Percentiles rank a stretch among this genome's conserved stretches.
phyloP scores from a whole-genome alignment of 1,140 invertebrate genomes.

The Eupeodes corollae region DNA sequence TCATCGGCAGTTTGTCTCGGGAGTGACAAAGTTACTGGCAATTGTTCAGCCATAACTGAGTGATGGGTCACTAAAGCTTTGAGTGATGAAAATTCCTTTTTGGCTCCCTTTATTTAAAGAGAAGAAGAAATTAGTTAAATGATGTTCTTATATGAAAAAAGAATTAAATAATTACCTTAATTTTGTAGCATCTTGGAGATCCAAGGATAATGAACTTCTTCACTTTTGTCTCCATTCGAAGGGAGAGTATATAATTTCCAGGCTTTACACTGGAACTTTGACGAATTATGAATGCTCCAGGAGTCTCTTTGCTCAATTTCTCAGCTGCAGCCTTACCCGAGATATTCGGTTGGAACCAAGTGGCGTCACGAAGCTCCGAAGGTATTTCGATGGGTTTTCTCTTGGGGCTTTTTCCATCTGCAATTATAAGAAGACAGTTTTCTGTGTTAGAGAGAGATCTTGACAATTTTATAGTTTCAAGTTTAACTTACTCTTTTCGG shows the following conservation, averaged over 20 bases:
- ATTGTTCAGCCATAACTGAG: conserved; percentile 86
- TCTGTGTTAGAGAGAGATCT: too few species aligned
- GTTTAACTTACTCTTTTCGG: too few species aligned
- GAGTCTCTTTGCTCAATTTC: conserved; percentile 15
- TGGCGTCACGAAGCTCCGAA: conserved; percentile 13
- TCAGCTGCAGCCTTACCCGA: conserved; percentile 22
- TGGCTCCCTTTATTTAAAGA: conserved; percentile 61
- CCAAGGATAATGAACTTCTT: conserved; percentile 21
- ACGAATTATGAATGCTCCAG: conserved; percentile 25
- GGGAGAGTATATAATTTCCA: conserved; percentile 16
- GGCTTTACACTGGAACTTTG: conserved; percentile 12
- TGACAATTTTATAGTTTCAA: too few species aligned
- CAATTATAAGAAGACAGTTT: too few species aligned
- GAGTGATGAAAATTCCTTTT: conserved; percentile 84
- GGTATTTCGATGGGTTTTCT: conserved; percentile 11
- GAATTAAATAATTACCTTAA: too few species aligned
- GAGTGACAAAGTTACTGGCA: conserved; percentile 79
- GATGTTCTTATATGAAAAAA: too few species aligned
- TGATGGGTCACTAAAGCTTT: conserved; percentile 86
- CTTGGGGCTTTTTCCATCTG: neutral
- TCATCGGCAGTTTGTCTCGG: conserved; percentile 44
- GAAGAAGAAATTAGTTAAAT: too few species aligned
- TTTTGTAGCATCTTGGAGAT: conserved; percentile 1
- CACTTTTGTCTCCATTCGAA: conserved; percentile 22
- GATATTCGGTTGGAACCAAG: conserved; percentile 29